phyloP scores from a whole-genome alignment of 92 coral and sea anemone species.

The Heteractis magnifica region DNA sequence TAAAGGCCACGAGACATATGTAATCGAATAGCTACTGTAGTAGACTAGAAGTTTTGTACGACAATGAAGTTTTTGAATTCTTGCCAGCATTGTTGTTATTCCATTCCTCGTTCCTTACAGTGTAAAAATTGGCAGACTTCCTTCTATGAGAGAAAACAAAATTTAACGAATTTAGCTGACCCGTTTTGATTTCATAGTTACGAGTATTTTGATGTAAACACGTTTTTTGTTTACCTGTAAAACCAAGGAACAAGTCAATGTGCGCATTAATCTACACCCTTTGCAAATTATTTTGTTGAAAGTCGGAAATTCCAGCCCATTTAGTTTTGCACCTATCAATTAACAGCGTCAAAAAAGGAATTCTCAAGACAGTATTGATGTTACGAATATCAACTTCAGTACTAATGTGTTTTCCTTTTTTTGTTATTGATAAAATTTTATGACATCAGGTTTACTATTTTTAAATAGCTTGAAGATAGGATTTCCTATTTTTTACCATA shows the following conservation, averaged over 20 bases:
- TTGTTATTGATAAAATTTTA: background rate
- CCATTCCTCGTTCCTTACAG: background rate
- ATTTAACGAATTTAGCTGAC: background rate
- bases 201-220: background rate
- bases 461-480: background rate
- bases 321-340: background rate
- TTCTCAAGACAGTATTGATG: background rate
- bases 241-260: background rate
- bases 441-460: background rate
- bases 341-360: background rate
- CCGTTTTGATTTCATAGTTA: background rate
- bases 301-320: constrained; percentile 2
- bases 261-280: background rate
- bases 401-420: background rate
- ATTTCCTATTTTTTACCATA: background rate
- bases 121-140: background rate
- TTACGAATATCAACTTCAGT: background rate
- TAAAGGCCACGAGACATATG: background rate
- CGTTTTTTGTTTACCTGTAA: background rate
- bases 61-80: background rate
- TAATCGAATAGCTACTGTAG: background rate
- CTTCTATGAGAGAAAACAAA: background rate
- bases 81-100: constrained; percentile 21
- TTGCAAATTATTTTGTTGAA: background rate
- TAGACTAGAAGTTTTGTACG: background rate